Conservation (phyloP, 2,888 invertebrate genomes). For the Netelia fuscicornis region DNA sequence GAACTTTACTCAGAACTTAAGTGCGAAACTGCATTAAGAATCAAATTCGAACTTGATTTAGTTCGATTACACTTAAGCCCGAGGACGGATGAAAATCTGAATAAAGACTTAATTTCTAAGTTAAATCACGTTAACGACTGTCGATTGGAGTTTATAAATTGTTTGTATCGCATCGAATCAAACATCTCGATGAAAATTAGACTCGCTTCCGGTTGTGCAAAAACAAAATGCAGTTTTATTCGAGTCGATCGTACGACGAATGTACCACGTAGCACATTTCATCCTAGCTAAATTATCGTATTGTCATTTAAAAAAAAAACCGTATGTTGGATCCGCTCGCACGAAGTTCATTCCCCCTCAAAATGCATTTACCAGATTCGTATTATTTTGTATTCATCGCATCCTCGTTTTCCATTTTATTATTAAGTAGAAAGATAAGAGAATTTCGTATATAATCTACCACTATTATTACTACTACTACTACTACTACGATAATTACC, state of each 20-base stretch:
- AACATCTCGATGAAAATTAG: not conserved
- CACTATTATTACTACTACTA: not conserved
- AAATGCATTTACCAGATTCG: constrained; percentile 61
- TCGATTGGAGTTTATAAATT: not conserved
- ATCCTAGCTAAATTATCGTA: not conserved
- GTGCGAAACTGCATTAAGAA: too few species aligned
- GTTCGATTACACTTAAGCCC: too few species aligned
- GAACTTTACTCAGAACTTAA: too few species aligned
- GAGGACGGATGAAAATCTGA: too few species aligned
- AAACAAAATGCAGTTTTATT: not conserved
- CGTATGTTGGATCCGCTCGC: constrained; percentile 16
- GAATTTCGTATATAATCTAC: constrained; percentile 32
- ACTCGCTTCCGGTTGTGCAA: not conserved
- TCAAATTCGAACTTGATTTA: too few species aligned
- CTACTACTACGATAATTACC: constrained; percentile 1
- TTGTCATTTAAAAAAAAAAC: constrained; percentile 13
- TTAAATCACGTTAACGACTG: too few species aligned
- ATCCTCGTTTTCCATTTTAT: constrained; percentile 58
- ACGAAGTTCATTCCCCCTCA: constrained; percentile 12
- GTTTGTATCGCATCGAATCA: not conserved
- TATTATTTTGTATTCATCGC: constrained; percentile 50
- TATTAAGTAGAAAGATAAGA: constrained; percentile 47
- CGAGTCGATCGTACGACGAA: constrained; percentile 30
- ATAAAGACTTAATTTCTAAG: too few species aligned
- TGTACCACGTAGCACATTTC: constrained; percentile 32